Conservation (phyloP, 2,888 invertebrate species). For the Dusona sp. region DNA sequence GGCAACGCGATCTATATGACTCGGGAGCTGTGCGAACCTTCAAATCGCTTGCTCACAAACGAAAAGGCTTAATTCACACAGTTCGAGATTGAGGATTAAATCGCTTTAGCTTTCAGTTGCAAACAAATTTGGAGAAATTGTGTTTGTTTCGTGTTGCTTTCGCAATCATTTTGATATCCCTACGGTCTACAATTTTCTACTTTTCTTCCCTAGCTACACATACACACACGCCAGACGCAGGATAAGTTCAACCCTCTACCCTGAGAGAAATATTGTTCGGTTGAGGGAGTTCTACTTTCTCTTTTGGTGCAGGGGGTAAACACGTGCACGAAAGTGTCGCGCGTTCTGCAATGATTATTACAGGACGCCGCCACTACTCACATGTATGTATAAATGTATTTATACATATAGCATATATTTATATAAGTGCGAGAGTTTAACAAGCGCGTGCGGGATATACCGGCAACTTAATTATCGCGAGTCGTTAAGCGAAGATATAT, state of each 20-base stretch:
- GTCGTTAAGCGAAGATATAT: constrained; percentile 66
- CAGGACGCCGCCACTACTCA: constrained; percentile 53
- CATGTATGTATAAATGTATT: not conserved
- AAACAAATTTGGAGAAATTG: not conserved
- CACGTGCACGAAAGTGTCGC: constrained; percentile 65
- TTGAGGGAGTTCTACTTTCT: constrained; percentile 42
- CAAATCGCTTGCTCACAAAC: not conserved
- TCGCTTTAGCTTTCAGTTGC: not conserved
- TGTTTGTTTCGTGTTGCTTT: constrained; percentile 25
- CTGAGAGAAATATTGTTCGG: constrained; percentile 56
- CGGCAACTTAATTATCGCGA: constrained; percentile 67
- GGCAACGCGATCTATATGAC: constrained; percentile 32
- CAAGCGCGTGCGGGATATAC: constrained; percentile 47
- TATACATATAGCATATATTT: constrained; percentile 3
- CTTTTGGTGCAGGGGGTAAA: constrained; percentile 8
- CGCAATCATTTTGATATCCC: constrained; percentile 48
- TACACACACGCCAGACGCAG: constrained; percentile 50
- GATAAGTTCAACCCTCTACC: constrained; percentile 27
- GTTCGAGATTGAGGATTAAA: not conserved
- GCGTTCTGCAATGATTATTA: constrained; percentile 64
- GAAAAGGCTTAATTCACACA: not conserved
- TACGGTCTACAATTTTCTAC: constrained; percentile 44
- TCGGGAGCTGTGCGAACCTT: not conserved
- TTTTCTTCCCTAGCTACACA: constrained; percentile 70
- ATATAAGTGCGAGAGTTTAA: constrained; percentile 22